Percentiles rank a stretch among this genome's conserved stretches.
These are phyloP conservation scores for Lasius fuliginosus DNA, from an alignment of 2,888 invertebrate genomes.

Conservation along the genomic window DNA sequence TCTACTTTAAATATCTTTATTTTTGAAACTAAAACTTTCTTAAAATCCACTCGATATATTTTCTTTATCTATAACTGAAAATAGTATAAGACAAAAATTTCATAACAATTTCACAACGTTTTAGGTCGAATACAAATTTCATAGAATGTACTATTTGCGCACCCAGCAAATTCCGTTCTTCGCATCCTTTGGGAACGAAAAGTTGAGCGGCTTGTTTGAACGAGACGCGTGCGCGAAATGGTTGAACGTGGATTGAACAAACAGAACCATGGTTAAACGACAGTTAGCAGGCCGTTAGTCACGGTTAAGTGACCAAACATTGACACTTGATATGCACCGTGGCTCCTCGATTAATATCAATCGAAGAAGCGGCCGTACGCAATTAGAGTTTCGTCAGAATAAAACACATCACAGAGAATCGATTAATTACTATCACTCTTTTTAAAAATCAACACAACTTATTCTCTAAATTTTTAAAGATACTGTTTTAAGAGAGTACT, in stretches of 20 bases:
- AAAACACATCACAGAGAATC: neutral
- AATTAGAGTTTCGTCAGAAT: neutral
- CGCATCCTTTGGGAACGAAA: constrained; percentile 66
- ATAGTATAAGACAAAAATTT: neutral
- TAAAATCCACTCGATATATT: neutral
- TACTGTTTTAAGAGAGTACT: neutral
- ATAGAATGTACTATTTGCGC: constrained; percentile 3
- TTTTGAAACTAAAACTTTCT: neutral
- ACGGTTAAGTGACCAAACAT: constrained; percentile 77
- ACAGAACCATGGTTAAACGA: constrained; percentile 70
- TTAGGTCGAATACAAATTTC: neutral
- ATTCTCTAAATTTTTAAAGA: neutral
- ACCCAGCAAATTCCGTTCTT: constrained; percentile 7
- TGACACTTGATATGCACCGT: constrained; percentile 69
- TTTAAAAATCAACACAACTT: neutral
- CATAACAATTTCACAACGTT: neutral
- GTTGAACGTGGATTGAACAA: constrained; percentile 75
- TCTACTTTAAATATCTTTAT: neutral
- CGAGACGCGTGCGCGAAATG: constrained; percentile 74
- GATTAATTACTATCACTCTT: neutral
- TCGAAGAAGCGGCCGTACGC: neutral
- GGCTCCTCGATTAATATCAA: constrained; percentile 61
- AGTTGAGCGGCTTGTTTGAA: constrained; percentile 69
- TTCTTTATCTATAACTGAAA: neutral
- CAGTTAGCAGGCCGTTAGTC: constrained; percentile 75